Evolutionary conservation across 2,113 vertebrate species (phyloP), one percentile per base, ranked within the genome.

Genomic region (Artemisiospiza belli): DNA sequence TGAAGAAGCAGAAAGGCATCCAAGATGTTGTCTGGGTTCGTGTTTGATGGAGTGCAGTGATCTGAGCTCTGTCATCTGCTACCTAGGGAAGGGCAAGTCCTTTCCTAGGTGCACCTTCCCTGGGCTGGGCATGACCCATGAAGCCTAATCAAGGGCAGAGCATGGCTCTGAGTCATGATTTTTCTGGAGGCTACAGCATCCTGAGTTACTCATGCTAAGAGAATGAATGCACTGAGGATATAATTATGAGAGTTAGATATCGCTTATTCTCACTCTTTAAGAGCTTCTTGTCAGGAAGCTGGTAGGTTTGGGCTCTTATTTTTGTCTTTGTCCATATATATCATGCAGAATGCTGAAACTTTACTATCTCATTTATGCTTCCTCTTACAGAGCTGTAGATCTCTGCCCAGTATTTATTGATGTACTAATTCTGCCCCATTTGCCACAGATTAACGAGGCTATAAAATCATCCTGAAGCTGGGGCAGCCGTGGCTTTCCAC

Each of bases 381-480:
- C 46, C 58, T 92, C 80, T 88, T 67, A n/a, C 51, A 96, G 87
- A 2, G 1, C 33, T 47, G 70, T 75, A 82, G 77, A 46, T 93
- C 78, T 93, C 93, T 91, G 55, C 25, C 52, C 25, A 14, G 61
- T 37, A 25, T 87, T 96, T 89, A 78, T 58, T 81, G 83, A 33
- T 51, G 24, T 8, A 72, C 90, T 86, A 93, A 96, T 91, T 93
- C 90, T 76, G 41, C 84, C 31, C 49, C 31, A 35, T 92, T 97
- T 96, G 89, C 63, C 87, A 82, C 63, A 92, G 82, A 95, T 95
- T 88, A 96, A 92, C 5, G 75, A 96, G 83, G 80, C 68, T 79
- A 68, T 97, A 96, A 96, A 97, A 67, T 61, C 86, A 92, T 90
- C 83, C 44, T 84, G 89, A 93, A 90, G 75, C 83, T 76, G 67